Percentiles rank a stretch among this genome's conserved stretches.
Conservation (phyloP, 2,113 vertebrate species). For the Corvus hawaiiensis region DNA sequence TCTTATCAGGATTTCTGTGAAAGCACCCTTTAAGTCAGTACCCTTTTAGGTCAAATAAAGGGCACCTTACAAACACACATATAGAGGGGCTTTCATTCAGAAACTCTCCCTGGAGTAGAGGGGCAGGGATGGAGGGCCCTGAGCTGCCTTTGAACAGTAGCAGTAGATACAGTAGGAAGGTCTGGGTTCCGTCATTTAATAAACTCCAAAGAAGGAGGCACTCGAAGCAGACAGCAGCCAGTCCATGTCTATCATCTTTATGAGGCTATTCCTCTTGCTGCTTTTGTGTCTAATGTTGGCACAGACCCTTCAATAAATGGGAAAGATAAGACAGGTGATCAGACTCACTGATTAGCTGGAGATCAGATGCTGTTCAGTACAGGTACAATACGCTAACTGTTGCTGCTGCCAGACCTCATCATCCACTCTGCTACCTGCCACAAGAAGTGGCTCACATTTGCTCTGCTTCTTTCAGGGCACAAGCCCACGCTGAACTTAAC, state of each 20-base stretch:
- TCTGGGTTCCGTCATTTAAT: not conserved
- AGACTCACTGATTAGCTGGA: not conserved
- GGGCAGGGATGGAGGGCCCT: not conserved
- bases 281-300: not conserved
- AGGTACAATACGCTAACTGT: not conserved
- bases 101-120: not conserved
- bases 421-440: not conserved
- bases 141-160: constrained; percentile 10
- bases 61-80: constrained; percentile 27
- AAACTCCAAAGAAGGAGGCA: not conserved
- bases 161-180: not conserved
- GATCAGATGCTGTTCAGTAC: not conserved
- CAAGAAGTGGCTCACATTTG: not conserved
- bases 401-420: not conserved
- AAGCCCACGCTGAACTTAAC: not conserved
- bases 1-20: constrained; percentile 52
- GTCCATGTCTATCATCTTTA: not conserved
- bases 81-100: constrained; percentile 50
- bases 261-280: not conserved
- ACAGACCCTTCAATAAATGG: not conserved
- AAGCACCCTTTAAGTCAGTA: constrained; percentile 45
- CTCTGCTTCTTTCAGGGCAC: not conserved
- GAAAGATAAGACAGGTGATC: not conserved
- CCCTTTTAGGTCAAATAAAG: constrained; percentile 34
- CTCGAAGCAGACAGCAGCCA: constrained; percentile 26